Conservation (phyloP, 2,888 invertebrate genomes). For the Eilema depressum region DNA sequence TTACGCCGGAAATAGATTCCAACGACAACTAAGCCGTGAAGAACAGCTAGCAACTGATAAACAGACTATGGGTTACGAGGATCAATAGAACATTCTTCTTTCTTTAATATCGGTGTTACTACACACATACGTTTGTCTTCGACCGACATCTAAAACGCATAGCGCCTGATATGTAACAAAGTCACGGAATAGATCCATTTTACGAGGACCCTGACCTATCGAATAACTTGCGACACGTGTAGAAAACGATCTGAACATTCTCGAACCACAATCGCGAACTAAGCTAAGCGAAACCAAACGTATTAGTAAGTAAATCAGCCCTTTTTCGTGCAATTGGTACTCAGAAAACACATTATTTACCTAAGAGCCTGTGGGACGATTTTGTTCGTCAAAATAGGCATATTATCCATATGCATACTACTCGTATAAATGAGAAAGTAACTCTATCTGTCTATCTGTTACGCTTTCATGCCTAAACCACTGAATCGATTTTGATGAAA, state of each 20-base stretch:
- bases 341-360: constrained; percentile 37
- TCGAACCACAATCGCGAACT: constrained; percentile 36
- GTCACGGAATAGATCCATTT: constrained; percentile 54
- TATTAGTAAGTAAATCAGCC: constrained; percentile 40
- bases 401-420: too few species aligned
- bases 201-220: constrained; percentile 34
- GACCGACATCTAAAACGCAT: constrained; percentile 12
- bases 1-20: too few species aligned
- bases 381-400: background rate
- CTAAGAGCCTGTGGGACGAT: constrained; percentile 19
- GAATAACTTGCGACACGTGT: constrained; percentile 45
- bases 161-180: constrained; percentile 41
- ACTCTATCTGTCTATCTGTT: too few species aligned
- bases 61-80: background rate
- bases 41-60: background rate
- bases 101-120: background rate
- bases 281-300: constrained; percentile 31
- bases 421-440: too few species aligned
- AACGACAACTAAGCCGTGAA: too few species aligned
- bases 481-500: too few species aligned
- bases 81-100: background rate
- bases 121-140: constrained; percentile 6
- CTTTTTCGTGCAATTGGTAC: constrained; percentile 34
- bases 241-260: constrained; percentile 45
- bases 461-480: too few species aligned